phyloP scores from a whole-genome alignment of 2,888 invertebrate species.

The Xestia sexstrigata region DNA sequence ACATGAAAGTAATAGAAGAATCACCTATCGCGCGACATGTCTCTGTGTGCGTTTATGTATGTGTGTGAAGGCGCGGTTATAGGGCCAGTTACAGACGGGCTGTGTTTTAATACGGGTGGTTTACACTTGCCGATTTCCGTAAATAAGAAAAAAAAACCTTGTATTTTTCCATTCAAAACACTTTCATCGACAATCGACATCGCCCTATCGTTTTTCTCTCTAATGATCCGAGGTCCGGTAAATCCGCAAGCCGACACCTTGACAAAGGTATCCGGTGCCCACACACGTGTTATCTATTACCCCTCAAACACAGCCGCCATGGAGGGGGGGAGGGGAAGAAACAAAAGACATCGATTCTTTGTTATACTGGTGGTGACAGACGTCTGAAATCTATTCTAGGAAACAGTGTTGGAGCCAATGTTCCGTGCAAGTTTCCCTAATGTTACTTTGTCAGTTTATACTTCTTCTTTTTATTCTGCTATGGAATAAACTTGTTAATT shows the following conservation, averaged over 20 bases:
- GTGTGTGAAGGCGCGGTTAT: no score
- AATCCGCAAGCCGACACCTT: slow-evolving; percentile 20
- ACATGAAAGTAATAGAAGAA: no score
- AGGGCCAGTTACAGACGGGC: no score
- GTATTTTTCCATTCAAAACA: neutral
- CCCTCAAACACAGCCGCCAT: slow-evolving; percentile 45
- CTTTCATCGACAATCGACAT: neutral
- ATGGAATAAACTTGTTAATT: no score
- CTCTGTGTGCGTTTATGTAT: no score
- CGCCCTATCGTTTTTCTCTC: slow-evolving; percentile 20
- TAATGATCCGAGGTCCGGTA: slow-evolving; percentile 26
- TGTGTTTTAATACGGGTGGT: no score
- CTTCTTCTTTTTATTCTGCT: neutral
- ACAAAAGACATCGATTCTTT: slow-evolving; percentile 49
- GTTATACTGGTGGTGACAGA: slow-evolving; percentile 13
- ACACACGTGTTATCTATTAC: slow-evolving; percentile 56
- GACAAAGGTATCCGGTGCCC: slow-evolving; percentile 20
- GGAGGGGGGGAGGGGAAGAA: slow-evolving; percentile 2
- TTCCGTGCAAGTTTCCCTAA: neutral
- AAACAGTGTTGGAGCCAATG: neutral
- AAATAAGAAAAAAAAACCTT: no score
- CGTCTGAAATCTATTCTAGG: neutral
- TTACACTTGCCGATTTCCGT: no score
- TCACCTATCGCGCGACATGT: no score
- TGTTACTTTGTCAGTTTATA: neutral